A percentile compares a stretch with the other conserved stretches of the same genome.
Evolutionary conservation across 2,113 vertebrate species (phyloP).

Genomic region (Pholis gunnellus): DNA sequence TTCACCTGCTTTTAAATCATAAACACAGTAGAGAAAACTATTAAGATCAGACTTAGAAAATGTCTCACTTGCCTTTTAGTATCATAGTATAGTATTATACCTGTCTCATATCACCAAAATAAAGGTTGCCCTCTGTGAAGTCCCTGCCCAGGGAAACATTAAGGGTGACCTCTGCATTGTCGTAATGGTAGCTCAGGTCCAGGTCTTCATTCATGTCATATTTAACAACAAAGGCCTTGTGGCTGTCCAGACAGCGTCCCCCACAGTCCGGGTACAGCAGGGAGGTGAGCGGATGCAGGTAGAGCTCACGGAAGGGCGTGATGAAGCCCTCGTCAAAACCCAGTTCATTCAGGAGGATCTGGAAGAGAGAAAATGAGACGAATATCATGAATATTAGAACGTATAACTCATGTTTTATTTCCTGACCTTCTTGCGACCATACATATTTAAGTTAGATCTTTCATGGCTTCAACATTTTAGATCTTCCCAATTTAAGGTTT

Average conservation of each 20-base stretch:
- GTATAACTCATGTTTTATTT: not conserved
- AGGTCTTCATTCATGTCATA: conserved; percentile 88
- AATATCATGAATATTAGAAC: not conserved
- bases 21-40: not conserved
- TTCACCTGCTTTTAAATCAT: not conserved
- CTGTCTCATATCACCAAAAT: conserved; percentile 93
- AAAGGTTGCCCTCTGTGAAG: conserved; percentile 92
- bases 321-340: conserved; percentile 91
- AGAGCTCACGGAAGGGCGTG: conserved; percentile 90
- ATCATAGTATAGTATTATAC: conserved; percentile 38
- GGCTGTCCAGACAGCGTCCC: conserved; percentile 89
- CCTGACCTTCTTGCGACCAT: not conserved
- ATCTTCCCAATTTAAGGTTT: not conserved
- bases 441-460: not conserved
- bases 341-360: conserved; percentile 90
- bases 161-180: conserved; percentile 95
- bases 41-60: not conserved
- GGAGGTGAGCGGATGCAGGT: conserved; percentile 85
- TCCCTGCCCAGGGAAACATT: conserved; percentile 92
- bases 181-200: conserved; percentile 93
- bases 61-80: not conserved
- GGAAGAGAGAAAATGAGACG: not conserved
- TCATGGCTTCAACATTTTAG: not conserved
- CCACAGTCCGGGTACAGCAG: conserved; percentile 92
- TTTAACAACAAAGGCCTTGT: conserved; percentile 95